phyloP scores from a whole-genome alignment of 2,888 invertebrate genomes.

The Thelaira solivaga region DNA sequence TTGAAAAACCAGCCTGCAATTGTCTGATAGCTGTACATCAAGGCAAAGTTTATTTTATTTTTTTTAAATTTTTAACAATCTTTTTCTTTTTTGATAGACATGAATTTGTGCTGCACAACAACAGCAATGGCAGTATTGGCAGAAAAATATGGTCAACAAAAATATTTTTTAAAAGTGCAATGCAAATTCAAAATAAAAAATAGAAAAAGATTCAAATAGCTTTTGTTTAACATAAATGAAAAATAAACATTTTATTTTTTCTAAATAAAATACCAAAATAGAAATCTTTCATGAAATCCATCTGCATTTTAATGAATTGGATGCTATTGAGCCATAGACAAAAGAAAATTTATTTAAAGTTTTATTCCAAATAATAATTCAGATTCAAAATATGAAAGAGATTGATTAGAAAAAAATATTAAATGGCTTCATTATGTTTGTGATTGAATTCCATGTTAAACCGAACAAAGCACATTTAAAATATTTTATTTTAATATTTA shows the following conservation, averaged over 20 bases:
- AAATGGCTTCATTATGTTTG: background rate
- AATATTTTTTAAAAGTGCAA: conserved; percentile 5
- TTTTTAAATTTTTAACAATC: background rate
- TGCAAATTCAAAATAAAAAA: conserved; percentile 16
- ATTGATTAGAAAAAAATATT: too few species aligned
- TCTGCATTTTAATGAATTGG: conserved; percentile 23
- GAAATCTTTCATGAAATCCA: conserved; percentile 16
- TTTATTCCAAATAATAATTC: background rate
- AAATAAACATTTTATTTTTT: conserved; percentile 28
- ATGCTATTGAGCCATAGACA: conserved; percentile 10
- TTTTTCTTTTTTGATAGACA: conserved; percentile 24
- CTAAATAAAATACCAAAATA: conserved; percentile 5
- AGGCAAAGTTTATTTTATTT: conserved; percentile 8
- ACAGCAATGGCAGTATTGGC: background rate
- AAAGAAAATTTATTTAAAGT: conserved; percentile 27
- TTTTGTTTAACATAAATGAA: conserved; percentile 41
- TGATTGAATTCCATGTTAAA: too few species aligned
- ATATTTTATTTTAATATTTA: too few species aligned
- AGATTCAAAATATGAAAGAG: too few species aligned
- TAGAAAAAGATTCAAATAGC: conserved; percentile 16
- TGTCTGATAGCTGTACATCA: conserved; percentile 3
- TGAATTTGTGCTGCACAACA: conserved; percentile 24
- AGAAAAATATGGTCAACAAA: conserved; percentile 34
- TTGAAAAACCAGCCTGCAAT: conserved; percentile 10
- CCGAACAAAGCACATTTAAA: too few species aligned